Evolutionary conservation across 2,113 vertebrate species (phyloP), one percentile per base, ranked within the genome.

Genomic region (Spilogale gracilis): DNA sequence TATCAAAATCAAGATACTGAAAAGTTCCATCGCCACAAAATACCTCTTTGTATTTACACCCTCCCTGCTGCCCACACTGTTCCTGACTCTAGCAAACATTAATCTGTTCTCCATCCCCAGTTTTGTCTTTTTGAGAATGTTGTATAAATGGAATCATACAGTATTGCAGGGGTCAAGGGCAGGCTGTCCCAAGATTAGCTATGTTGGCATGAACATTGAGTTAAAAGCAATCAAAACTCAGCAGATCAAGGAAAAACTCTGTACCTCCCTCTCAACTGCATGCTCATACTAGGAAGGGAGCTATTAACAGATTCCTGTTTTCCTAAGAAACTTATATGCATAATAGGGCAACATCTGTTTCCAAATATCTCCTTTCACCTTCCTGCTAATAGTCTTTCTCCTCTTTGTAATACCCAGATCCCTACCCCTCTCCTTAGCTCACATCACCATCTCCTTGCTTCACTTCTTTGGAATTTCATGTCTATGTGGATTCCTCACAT

Each of bases 61-160:
- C 10, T 89, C 48, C 82, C 60, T 20, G 8, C 8, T 58, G 16
- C 43, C 9, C 18, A 83, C 56, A 63, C 32, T 61, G 56, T 45
- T 11, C 25, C 17, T 63, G 58, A 85, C 32, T 73, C 61, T 69
- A 65, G 50, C 32, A 71, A 93, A 13, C 11, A 87, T 27, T 81
- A 18, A 58, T 80, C 18, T 73, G 21, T 60, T 80, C 43, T 61
- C 58, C 45, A 84, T 25, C 48, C 69, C 85, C 54, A 86, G 52
- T 52, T 82, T 65, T 89, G 38, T 60, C 60, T 65, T 56, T 91
- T 95, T 92, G 30, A 89, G 79, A 90, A 85, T 89, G 43, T n/a
- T 67, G 50, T 83, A 87, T 54, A 88, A 82, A 85, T n/a, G 23
- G n/a, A 92, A 96, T 95, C 50, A 92, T 78, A 78, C 7, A 50